Base-by-base conservation (phyloP, 2,113 vertebrate genomes). In the Marmota flaviventris region DNA sequence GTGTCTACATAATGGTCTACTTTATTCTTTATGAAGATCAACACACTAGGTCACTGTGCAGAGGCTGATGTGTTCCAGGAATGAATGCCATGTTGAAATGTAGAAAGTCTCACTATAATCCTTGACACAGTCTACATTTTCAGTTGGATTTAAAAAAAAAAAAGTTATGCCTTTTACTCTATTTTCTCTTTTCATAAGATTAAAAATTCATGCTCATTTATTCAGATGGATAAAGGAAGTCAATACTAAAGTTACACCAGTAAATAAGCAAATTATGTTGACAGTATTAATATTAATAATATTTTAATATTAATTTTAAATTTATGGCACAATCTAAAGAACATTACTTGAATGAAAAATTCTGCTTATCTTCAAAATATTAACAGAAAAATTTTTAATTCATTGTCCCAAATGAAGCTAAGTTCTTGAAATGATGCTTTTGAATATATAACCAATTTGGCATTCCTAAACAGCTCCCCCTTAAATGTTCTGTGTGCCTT, bases 21-120 rank as follows among this genome's bases (percentile, higher is more conserved):
- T 97, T 84, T 90, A 89, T 53, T 93, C 92, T 93, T 97, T 86
- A 97, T 12, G 91, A 95, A 98, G 73, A 94, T 95, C 95, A 98
- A 79, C 56, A 83, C 9, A 97, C 45, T 12, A 88, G 90, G 79
- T 93, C 32, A 83, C 75, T 97, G 94, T 61, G 91, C 0, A 95
- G 48, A 96, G 37, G 37, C 67, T 93, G 65, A 92, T 2, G 77
- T 63, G 73, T 20, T 95, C 95, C 25, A 45, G 76, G 56, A 94
- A 90, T 75, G 85, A 97, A 95, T 78, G 67, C 11, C 14, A 53
- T 56, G 81, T 81, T 56, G 65, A 94, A 89, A 91, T 85, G 82
- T 0, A 95, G 58, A 94, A 75, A 81, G 25, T 67, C 32, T 85
- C 56, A 82, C 11, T 92, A 34, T 84, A 37, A 45, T 45, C 45